These are phyloP conservation scores for Mycetomoellerius zeteki DNA, from an alignment of 1,140 invertebrate genomes.

Conservation along the genomic window DNA sequence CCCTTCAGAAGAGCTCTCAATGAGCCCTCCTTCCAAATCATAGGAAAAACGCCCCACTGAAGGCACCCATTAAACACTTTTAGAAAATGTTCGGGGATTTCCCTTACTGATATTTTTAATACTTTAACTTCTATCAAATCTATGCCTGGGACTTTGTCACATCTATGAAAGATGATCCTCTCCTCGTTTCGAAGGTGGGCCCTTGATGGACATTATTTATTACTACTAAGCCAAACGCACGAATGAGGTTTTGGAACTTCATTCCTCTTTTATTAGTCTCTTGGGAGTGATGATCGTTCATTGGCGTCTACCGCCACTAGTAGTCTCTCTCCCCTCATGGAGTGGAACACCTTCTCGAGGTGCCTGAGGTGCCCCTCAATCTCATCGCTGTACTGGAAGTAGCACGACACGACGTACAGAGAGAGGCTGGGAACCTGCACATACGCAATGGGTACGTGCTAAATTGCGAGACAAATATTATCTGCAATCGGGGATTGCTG, in stretches of 20 bases:
- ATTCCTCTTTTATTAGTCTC: not conserved
- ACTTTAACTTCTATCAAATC: not conserved
- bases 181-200: not conserved
- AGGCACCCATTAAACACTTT: not conserved
- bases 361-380: constrained; percentile 5
- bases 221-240: accelerated
- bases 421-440: too few relatives aligned
- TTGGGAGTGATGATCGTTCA: not conserved
- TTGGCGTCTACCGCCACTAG: not conserved
- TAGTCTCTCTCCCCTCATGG: too few relatives aligned
- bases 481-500: not conserved
- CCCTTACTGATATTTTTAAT: not conserved
- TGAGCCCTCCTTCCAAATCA: not conserved
- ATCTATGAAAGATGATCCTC: not conserved
- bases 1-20: too few relatives aligned
- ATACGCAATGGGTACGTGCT: not conserved
- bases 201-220: not conserved
- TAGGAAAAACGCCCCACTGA: not conserved
- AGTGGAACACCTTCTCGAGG: not conserved
- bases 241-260: not conserved
- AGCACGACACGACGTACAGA: too few relatives aligned
- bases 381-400: not conserved
- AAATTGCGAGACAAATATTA: not conserved
- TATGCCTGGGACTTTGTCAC: not conserved
- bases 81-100: not conserved